Conservation (phyloP, 2,888 invertebrate genomes). For the Acronicta alni region DNA sequence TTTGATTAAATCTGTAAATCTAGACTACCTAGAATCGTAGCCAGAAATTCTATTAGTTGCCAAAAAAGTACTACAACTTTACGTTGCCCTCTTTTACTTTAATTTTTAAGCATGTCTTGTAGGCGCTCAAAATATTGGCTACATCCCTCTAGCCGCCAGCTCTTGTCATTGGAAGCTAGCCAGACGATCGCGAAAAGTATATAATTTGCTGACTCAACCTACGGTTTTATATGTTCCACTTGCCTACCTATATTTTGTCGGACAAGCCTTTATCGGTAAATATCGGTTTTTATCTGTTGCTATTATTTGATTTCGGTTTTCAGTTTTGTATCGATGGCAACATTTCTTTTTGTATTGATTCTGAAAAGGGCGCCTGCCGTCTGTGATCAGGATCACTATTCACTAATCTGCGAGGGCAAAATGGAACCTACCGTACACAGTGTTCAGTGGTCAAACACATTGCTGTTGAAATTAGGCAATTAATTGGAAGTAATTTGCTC, state of each 20-base stretch:
- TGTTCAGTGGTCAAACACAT: too few relatives aligned
- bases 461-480: too few relatives aligned
- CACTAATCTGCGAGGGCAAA: too few relatives aligned
- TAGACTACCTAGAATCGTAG: background rate
- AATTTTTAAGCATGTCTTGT: slow-evolving; percentile 43
- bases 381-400: too few relatives aligned
- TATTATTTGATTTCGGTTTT: slow-evolving; percentile 16
- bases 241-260: slow-evolving; percentile 37
- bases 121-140: slow-evolving; percentile 52
- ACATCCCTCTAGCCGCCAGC: slow-evolving; percentile 39
- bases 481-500: too few relatives aligned
- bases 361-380: too few relatives aligned
- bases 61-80: slow-evolving; percentile 16
- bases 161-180: slow-evolving; percentile 57
- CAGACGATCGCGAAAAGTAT: slow-evolving; percentile 55
- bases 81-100: slow-evolving; percentile 29
- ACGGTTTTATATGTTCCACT: slow-evolving; percentile 35
- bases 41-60: slow-evolving; percentile 9
- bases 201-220: slow-evolving; percentile 55
- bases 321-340: slow-evolving; percentile 8
- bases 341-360: slow-evolving; percentile 1
- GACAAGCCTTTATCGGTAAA: slow-evolving; percentile 39
- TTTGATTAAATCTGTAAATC: background rate
- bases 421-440: too few relatives aligned
- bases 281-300: slow-evolving; percentile 44